Evolutionary conservation across 2,113 vertebrate species (phyloP), one percentile per base, ranked within the genome.

Genomic region (Globicephala melas): DNA sequence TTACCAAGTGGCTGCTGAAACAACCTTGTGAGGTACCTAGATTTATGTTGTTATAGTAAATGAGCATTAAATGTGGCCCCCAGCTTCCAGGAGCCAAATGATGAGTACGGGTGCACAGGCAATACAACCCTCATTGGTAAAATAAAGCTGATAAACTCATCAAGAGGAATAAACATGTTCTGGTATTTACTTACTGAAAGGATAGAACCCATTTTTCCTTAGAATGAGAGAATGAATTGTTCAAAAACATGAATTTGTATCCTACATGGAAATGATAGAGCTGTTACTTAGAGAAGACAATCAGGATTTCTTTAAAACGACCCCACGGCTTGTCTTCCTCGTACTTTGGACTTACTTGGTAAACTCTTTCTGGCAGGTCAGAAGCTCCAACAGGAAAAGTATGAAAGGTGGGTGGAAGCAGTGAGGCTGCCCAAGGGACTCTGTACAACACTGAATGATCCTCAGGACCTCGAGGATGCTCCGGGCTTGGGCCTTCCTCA

Each of bases 291-390:
- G 5, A 85, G 58, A 86, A 53, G 33, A 71, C 44, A 44, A 62
- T 17, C 15, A 47, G 8, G 31, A 36, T 67, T 94, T 84, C 36
- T 94, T 41, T 79, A 74, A 65, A 94, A 93, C 3, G 13, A 33
- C 15, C 36, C 63, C 62, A 5, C 38, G 26, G 41, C 68, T 25
- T 17, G 18, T 21, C 23, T 89, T 86, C 73, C 44, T 38, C 36
- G 7, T 5, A 8, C 41, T 44, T 62, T 21, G 67, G 21, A 98
- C 98, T 97, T 98, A 99, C 99, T 99, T 99, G 71, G 99, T 99
- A 96, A 99, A 99, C 95, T 99, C 99, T 95, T 99, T 99, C 98
- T 99, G 99, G 96, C 99, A 99, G 47, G 99, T 98, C 47, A 99
- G 98, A 91, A 99, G 99, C 94, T 99, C 99, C 93, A 99, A 98